phyloP scores from a whole-genome alignment of 2,888 invertebrate species.

The Didymodactylos carnosus region DNA sequence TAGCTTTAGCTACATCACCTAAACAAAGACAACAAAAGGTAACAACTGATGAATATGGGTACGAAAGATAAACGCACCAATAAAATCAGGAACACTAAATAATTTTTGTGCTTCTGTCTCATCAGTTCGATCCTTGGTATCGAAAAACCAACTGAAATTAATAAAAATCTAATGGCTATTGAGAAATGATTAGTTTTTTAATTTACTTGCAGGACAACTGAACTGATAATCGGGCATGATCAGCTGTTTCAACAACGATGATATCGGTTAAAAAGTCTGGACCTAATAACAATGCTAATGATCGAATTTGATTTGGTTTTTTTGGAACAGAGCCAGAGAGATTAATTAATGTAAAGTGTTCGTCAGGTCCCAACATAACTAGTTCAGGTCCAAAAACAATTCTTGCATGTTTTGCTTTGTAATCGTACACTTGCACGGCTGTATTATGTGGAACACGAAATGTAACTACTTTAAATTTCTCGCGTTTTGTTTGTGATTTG shows the following conservation, averaged over 20 bases:
- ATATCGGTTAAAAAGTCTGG: conserved; percentile 40
- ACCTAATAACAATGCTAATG: conserved; percentile 36
- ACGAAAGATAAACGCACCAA: too few species aligned
- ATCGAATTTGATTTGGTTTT: conserved; percentile 36
- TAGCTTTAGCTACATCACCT: conserved; percentile 38
- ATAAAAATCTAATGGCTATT: too few species aligned
- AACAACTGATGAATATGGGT: too few species aligned
- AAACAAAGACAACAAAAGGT: conserved; percentile 39
- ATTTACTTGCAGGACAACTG: conserved; percentile 37
- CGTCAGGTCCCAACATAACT: conserved; percentile 39
- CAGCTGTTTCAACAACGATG: conserved; percentile 38
- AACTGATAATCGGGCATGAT: conserved; percentile 37
- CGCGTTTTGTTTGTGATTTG: conserved; percentile 17
- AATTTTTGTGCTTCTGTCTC: conserved; percentile 31
- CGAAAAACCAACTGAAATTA: conserved; percentile 34
- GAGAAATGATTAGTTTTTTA: too few species aligned
- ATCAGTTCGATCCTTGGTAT: conserved; percentile 22
- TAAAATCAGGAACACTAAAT: conserved; percentile 39
- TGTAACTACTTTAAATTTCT: conserved; percentile 32
- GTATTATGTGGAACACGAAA: conserved; percentile 39
- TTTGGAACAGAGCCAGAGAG: conserved; percentile 39
- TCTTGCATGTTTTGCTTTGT: conserved; percentile 38
- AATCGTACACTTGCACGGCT: conserved; percentile 39
- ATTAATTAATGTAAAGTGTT: conserved; percentile 38
- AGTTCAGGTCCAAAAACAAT: conserved; percentile 40